These are phyloP conservation scores for Drosophila pachea DNA, from an alignment of 1,140 invertebrate genomes.

Conservation along the genomic window DNA sequence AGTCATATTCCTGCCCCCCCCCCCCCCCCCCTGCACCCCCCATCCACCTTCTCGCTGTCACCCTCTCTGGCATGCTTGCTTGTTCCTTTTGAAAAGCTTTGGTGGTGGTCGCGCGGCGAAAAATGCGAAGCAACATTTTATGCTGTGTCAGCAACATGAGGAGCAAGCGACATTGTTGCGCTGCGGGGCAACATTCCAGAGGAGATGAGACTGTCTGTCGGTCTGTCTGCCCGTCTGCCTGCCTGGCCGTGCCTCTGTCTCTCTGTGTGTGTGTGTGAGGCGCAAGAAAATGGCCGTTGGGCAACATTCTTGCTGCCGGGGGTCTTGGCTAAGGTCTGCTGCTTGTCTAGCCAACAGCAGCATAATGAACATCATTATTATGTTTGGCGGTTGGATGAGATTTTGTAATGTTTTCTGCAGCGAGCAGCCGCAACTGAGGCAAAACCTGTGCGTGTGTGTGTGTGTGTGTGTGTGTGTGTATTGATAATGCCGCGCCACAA, in stretches of 20 bases:
- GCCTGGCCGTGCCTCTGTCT: too few species aligned
- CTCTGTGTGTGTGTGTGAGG: too few species aligned
- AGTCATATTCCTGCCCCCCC: neutral
- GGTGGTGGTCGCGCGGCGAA: too few species aligned
- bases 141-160: conserved; percentile 37
- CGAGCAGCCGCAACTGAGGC: neutral
- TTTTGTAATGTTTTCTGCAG: conserved; percentile 2
- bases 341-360: conserved; percentile 56
- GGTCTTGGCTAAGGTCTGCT: conserved; percentile 39
- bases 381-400: conserved; percentile 12
- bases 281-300: conserved; percentile 26
- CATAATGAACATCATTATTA: conserved; percentile 45
- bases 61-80: neutral
- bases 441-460: too few species aligned
- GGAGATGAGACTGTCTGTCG: too few species aligned
- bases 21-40: too few species aligned
- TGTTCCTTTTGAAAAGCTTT: conserved; percentile 1
- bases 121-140: conserved; percentile 30
- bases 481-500: conserved; percentile 14
- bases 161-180: conserved; percentile 19
- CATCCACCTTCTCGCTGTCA: neutral
- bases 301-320: conserved; percentile 28
- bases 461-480: too few species aligned
- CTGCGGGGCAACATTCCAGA: conserved; percentile 1
- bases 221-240: too few species aligned